phyloP scores from a whole-genome alignment of 2,797 vertebrate genomes.

The Calcarius lapponicus region DNA sequence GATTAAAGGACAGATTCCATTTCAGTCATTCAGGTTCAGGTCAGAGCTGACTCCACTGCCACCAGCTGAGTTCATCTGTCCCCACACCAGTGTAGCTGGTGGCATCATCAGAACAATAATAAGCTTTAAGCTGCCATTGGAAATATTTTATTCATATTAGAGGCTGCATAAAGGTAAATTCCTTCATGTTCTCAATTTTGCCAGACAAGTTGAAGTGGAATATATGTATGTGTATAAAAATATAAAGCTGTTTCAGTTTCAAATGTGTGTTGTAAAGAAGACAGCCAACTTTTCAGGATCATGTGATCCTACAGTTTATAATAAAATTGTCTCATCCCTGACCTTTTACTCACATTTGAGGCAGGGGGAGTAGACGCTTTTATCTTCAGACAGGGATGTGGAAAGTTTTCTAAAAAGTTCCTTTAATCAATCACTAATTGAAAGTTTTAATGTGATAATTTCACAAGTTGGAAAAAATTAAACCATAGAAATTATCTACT shows the following conservation, averaged over 20 bases:
- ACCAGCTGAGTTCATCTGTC: neutral
- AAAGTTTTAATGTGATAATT: neutral
- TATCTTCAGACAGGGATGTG: neutral
- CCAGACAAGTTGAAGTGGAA: neutral
- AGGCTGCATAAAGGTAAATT: neutral
- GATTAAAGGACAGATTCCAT: constrained; percentile 1
- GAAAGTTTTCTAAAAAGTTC: neutral
- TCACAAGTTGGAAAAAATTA: neutral
- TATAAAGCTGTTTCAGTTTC: neutral
- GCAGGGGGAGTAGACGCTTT: neutral
- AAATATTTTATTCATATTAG: neutral
- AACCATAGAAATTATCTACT: neutral
- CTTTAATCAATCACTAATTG: neutral
- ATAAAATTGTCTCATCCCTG: neutral
- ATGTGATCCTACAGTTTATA: neutral
- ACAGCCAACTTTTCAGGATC: neutral
- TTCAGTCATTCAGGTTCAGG: neutral
- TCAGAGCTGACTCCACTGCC: neutral
- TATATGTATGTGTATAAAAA: neutral
- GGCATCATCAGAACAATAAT: neutral
- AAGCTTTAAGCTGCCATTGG: neutral
- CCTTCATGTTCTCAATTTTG: neutral
- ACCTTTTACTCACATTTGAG: neutral
- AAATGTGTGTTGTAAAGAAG: neutral
- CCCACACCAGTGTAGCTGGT: neutral